Base-by-base conservation (phyloP, 1,140 invertebrate species). In the Anastatus disparis region DNA sequence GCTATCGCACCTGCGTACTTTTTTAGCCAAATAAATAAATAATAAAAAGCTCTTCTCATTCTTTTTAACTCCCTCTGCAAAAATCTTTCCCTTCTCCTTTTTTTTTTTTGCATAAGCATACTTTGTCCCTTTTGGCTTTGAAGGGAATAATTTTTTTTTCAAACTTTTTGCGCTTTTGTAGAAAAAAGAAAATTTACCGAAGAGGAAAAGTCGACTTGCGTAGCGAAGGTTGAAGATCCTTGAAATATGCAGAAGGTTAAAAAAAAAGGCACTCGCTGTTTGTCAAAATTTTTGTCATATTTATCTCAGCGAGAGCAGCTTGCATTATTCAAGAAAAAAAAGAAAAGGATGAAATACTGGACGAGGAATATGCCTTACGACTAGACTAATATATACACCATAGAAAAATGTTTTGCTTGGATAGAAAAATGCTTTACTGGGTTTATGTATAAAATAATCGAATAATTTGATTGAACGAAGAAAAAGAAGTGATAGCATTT, bases 231-330 rank as follows among this genome's bases (percentile, higher is more conserved):
- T n/a, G 50, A 27, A 22, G 26, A n/a, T 27, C 8, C 26, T 40
- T 71, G 55, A 71, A 65, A 65, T 64, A 71, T 65, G 70, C 62
- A 70, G 0, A 17, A 58, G 61, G 24, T 12, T 24, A 22, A 50
- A 29, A 70, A 59, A 50, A 59, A 61, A 58, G n/a, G 27, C 58
- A 9, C 62, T 52, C 40, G 29, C 42, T 61, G 62, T 66, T 66
- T 66, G 53, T 71, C 70, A 65, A 65, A 71, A 65, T 71, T 71
- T 44, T 15, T 20, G 44, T 58, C 53, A 64, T 71, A 71, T 65
- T 71, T 71, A 71, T 71, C 66, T 71, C 55, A 61, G 62, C 20
- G 44, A 52, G n/a, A n/a, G 27, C 7, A 61, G 29, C 38, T 31
- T 64, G 61, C 50, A 64, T 71, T 71, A 71, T 71, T 71, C 42